Base-by-base conservation (phyloP, 2,888 invertebrate genomes). In the Drosophila mimica region DNA sequence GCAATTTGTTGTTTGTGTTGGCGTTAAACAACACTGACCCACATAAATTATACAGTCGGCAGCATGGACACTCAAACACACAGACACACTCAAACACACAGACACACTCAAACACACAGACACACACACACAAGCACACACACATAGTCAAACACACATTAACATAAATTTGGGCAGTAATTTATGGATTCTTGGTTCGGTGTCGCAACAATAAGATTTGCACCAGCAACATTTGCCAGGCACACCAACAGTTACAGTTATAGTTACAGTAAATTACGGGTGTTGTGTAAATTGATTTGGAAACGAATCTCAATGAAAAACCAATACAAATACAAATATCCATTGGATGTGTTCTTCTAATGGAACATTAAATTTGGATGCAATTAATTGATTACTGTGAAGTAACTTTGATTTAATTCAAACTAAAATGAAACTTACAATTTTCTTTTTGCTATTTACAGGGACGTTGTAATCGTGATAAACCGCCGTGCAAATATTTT, bases 401-500 rank as follows among this genome's bases (percentile, higher is more conserved):
- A 38, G 34, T 62, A 40, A 61, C 8, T 20, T 2, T 28, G 20
- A 30, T 33, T 38, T 62, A 40, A 25, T 8, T 53, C 6, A 43
- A 40, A 25, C 25, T n/a, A 49, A 59, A 62, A 40, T 25, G 20
- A 17, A 17, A 53, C 48, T 57, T 15, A 46, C 8, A 2, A 8
- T 38, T 20, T 20, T 58, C 31, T 8, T 74, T 74, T 78, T 87
- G 84, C 84, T 62, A 31, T 33, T 95, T 95, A 11, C 95, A 99
- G 99, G 99, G 99, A 93, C 98, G 99, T 94, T 99, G 99, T 96
- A 99, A 99, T 94, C 96, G 99, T 92, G 99, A 99, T 94, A 99
- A 99, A 94, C 99, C 99, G 84, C 99, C 99, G 92, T 99, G 99
- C 97, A 99, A 99, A 95, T 99, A 99, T 95, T 99, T 99, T 95